phyloP scores from a whole-genome alignment of 53 echinoderm and acorn worm genomes.

The Zoroaster sp. region DNA sequence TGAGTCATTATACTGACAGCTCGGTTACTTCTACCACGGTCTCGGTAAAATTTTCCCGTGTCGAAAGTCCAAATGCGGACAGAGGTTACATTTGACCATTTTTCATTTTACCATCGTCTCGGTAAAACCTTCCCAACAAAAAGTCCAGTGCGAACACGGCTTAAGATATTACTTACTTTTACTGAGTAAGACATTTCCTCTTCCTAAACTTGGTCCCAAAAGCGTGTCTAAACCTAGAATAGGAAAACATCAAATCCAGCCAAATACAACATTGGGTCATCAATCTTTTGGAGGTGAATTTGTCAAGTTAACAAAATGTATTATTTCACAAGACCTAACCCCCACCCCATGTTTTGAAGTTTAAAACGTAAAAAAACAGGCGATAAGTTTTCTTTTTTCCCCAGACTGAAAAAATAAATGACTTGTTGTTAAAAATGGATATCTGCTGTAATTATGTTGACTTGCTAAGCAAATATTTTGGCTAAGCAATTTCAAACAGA shows the following conservation, averaged over 20 bases:
- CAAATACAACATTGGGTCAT: not conserved
- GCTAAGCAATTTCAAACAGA: no score
- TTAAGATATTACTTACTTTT: conserved; percentile 81
- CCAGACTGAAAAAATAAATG: not conserved
- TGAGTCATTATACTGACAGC: no score
- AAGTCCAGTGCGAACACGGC: no score
- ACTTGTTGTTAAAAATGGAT: not conserved
- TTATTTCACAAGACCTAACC: not conserved
- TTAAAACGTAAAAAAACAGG: not conserved
- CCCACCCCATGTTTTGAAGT: not conserved
- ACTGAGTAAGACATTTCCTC: conserved; percentile 83
- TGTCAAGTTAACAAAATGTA: no score
- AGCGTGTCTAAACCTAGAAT: conserved; percentile 83
- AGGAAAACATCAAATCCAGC: not conserved
- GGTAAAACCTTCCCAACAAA: no score
- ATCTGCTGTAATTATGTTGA: not conserved
- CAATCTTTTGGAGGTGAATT: not conserved
- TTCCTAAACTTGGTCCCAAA: conserved; percentile 84
- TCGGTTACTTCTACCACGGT: no score
- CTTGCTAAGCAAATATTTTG: no score
- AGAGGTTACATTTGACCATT: no score
- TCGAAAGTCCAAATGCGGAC: no score
- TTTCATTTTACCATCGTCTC: no score
- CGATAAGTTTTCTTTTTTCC: not conserved
- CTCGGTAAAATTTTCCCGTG: no score